phyloP scores from a whole-genome alignment of 64 coral and sea anemone genomes.

The Dendrophyllia cribrosa region DNA sequence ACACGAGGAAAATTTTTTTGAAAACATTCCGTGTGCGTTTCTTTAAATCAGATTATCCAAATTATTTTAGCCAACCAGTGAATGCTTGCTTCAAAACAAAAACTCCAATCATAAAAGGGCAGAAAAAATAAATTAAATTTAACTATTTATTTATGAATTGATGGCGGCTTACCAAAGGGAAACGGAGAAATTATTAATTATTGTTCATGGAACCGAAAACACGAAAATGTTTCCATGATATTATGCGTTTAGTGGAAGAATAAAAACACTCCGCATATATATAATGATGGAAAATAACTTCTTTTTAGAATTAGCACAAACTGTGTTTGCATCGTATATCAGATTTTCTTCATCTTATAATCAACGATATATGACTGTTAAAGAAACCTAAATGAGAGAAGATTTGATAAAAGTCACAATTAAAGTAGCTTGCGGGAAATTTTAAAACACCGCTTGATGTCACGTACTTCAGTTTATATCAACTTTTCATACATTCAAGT shows the following conservation, averaged over 20 bases:
- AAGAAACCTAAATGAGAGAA: background rate
- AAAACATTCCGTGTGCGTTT: background rate
- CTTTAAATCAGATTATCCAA: background rate
- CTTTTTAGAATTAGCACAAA: too few relatives aligned
- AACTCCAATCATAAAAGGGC: background rate
- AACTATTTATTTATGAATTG: constrained; percentile 2
- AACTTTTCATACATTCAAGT: background rate
- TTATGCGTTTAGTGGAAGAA: background rate
- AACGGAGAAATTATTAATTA: background rate
- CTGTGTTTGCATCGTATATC: too few relatives aligned
- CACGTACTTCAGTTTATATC: background rate
- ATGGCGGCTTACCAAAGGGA: constrained; percentile 23
- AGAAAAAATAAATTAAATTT: constrained; percentile 19
- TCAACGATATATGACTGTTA: background rate
- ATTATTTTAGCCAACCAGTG: background rate
- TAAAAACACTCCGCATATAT: background rate
- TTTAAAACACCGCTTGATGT: background rate
- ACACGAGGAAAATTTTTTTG: background rate
- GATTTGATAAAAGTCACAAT: constrained; percentile 20
- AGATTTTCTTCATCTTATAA: too few relatives aligned
- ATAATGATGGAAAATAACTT: too few relatives aligned
- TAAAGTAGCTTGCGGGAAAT: constrained; percentile 28
- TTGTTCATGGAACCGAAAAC: background rate
- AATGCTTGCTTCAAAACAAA: background rate
- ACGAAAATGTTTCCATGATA: background rate